Percentiles rank a stretch among this genome's conserved stretches.
These are phyloP conservation scores for Chalcis sispes DNA, from an alignment of 2,888 invertebrate genomes.

Conservation along the genomic window DNA sequence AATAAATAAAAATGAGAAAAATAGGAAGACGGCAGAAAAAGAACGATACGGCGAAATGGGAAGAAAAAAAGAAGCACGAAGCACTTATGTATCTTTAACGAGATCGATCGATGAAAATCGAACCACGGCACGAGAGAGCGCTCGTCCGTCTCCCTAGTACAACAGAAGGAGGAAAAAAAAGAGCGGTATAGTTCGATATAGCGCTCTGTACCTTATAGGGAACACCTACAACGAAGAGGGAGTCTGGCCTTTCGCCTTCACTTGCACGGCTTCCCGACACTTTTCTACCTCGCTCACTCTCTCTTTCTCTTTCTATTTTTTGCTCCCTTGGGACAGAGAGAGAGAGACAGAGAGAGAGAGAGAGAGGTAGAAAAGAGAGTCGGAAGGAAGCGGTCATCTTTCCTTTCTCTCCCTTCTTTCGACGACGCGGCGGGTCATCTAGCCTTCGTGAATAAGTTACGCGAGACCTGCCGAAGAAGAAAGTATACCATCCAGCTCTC, in stretches of 20 bases:
- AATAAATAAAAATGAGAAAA: no score
- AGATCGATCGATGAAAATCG: no score
- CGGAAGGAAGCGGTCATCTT: not conserved
- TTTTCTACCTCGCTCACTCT: not conserved
- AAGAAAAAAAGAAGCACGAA: not conserved
- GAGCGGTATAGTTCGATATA: not conserved
- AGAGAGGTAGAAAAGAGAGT: not conserved
- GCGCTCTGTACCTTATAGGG: no score
- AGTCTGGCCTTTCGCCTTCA: not conserved
- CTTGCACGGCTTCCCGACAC: slow-evolving; percentile 33
- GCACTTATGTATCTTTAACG: no score
- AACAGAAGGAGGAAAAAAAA: not conserved
- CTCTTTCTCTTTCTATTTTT: not conserved
- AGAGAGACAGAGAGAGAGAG: not conserved
- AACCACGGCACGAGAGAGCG: not conserved
- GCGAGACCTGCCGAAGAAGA: no score
- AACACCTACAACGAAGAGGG: slow-evolving; percentile 27
- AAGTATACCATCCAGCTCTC: no score
- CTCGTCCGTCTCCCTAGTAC: no score
- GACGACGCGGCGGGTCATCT: not conserved
- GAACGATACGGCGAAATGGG: not conserved
- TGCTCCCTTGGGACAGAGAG: not conserved
- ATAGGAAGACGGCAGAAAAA: not conserved
- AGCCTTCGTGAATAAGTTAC: not conserved
- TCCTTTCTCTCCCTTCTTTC: not conserved